A percentile compares a stretch with the other conserved stretches of the same genome.
These are phyloP conservation scores for Neomonachus schauinslandi DNA, from an alignment of 2,113 vertebrate species.

Conservation along the genomic window DNA sequence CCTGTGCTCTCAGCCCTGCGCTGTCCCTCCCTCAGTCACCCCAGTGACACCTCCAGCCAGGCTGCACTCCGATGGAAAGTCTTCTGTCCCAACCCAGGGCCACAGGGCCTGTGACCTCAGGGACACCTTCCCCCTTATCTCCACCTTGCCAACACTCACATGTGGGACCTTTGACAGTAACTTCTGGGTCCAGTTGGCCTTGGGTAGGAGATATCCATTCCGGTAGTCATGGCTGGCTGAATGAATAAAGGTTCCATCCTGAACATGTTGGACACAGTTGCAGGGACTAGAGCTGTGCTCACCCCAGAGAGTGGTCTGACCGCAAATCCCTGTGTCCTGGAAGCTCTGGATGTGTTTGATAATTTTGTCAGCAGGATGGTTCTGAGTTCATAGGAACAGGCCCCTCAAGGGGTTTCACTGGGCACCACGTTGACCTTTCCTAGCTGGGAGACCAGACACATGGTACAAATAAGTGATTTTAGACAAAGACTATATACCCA, in stretches of 20 bases:
- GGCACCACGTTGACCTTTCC: neutral
- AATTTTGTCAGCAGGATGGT: neutral
- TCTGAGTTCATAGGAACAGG: neutral
- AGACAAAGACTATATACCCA: neutral
- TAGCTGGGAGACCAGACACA: rapidly evolving
- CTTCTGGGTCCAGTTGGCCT: neutral
- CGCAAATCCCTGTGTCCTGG: neutral
- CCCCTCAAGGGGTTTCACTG: neutral
- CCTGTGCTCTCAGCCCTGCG: too few relatives aligned
- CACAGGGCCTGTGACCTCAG: neutral
- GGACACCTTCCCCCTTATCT: neutral
- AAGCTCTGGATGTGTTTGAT: neutral
- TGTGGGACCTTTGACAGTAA: neutral
- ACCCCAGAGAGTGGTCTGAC: neutral
- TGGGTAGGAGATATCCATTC: neutral
- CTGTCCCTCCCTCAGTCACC: neutral
- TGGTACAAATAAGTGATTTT: neutral
- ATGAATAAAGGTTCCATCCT: too few relatives aligned
- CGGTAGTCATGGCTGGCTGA: too few relatives aligned
- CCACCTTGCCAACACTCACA: neutral
- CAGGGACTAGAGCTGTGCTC: too few relatives aligned
- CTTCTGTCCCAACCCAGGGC: neutral
- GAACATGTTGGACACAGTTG: too few relatives aligned
- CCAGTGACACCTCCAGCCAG: neutral
- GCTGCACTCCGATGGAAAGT: neutral